These are phyloP conservation scores for Eufriesea mexicana DNA, from an alignment of 1,140 invertebrate genomes.

Conservation along the genomic window DNA sequence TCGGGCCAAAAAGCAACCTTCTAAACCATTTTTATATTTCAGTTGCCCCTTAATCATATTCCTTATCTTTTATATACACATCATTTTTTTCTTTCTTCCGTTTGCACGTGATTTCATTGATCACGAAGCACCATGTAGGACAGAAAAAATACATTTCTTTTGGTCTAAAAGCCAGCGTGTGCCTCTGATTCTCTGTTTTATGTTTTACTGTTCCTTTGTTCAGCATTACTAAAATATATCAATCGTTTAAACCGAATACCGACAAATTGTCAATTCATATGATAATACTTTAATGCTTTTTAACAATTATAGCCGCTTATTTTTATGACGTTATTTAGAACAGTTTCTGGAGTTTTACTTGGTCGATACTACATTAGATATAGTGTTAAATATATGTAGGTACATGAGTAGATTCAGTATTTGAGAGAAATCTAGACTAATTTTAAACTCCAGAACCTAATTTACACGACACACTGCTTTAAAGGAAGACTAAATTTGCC, in stretches of 20 bases:
- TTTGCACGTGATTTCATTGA: not conserved
- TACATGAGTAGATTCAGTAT: not conserved
- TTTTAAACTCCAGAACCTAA: not conserved
- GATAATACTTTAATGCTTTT: constrained; percentile 15
- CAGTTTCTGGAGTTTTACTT: not conserved
- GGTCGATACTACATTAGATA: not conserved
- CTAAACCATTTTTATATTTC: not conserved
- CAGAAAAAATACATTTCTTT: not conserved
- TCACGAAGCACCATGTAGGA: too few relatives aligned
- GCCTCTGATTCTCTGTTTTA: not conserved
- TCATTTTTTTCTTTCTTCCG: not conserved
- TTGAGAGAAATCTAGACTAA: not conserved
- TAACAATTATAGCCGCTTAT: not conserved
- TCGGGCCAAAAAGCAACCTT: constrained; percentile 17
- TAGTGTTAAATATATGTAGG: not conserved
- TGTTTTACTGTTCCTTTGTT: not conserved
- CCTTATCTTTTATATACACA: constrained; percentile 32
- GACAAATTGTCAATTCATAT: constrained; percentile 10
- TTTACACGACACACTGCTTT: not conserved
- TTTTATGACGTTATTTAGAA: not conserved
- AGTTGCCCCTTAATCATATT: not conserved
- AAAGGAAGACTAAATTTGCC: not conserved
- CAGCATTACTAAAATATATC: constrained; percentile 26
- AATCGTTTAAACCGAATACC: constrained; percentile 11
- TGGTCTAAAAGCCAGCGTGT: not conserved